phyloP scores from a whole-genome alignment of 53 echinoderm and acorn worm species.

The Zoroaster sp. region DNA sequence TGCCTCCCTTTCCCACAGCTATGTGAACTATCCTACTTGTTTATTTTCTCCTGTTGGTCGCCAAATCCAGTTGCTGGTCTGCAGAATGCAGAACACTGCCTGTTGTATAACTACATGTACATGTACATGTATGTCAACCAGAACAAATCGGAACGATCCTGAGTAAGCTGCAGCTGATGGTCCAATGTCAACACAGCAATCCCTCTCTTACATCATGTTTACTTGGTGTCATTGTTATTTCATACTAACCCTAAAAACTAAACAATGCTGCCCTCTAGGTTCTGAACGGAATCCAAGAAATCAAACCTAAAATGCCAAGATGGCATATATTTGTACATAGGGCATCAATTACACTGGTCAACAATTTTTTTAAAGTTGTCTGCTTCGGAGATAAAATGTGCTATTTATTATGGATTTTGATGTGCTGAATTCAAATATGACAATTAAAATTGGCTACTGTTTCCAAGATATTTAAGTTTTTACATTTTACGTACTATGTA shows the following conservation, averaged over 20 bases:
- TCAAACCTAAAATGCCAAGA: not conserved
- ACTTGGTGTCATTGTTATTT: not conserved
- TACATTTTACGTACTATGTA: too few species aligned
- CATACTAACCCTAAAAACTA: not conserved
- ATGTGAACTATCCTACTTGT: slow-evolving; percentile 18
- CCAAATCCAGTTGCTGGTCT: too few species aligned
- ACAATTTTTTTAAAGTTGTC: too few species aligned
- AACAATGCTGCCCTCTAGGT: not conserved
- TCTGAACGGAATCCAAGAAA: not conserved
- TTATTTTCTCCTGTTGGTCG: not conserved
- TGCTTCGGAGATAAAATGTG: too few species aligned
- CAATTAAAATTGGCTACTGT: too few species aligned
- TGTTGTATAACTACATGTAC: not conserved
- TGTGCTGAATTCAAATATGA: too few species aligned
- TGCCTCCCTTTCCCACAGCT: not conserved
- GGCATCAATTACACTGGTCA: too few species aligned
- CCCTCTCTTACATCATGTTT: not conserved
- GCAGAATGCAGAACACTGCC: not conserved
- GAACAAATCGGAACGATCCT: not conserved
- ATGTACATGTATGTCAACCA: not conserved
- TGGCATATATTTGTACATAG: too few species aligned
- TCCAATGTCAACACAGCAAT: not conserved
- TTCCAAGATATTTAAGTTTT: too few species aligned
- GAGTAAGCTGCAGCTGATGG: not conserved
- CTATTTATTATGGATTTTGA: too few species aligned